A percentile compares a stretch with the other conserved stretches of the same genome.
phyloP scores from a whole-genome alignment of 30 jellyfish, hydroid and myxozoan species.

The Aurelia aurita region DNA sequence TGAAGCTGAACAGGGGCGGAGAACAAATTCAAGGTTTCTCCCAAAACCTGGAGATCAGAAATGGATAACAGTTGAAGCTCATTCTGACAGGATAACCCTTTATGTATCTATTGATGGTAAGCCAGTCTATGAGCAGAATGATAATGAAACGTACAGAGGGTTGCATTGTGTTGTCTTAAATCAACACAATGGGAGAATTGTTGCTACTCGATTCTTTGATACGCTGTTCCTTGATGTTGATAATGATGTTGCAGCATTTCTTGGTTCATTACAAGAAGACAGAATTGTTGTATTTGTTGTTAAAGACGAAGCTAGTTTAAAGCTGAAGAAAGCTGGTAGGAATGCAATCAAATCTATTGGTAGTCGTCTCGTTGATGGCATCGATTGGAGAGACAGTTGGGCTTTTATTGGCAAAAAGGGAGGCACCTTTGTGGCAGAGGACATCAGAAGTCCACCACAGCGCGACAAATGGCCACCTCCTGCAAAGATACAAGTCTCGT shows the following conservation, averaged over 20 bases:
- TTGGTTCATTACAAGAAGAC: slow-evolving; percentile 76
- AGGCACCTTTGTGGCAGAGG: too few relatives aligned
- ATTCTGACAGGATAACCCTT: not conserved
- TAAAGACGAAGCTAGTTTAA: slow-evolving; percentile 37
- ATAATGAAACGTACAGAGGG: slow-evolving; percentile 61
- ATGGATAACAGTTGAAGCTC: not conserved
- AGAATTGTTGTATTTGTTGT: slow-evolving; percentile 65
- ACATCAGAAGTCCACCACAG: too few relatives aligned
- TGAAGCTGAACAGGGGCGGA: too few relatives aligned
- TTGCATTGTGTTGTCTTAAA: slow-evolving; percentile 71
- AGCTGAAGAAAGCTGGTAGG: not conserved
- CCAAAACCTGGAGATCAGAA: too few relatives aligned
- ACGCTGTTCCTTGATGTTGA: slow-evolving; percentile 60
- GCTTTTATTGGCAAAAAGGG: not conserved
- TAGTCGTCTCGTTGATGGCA: not conserved
- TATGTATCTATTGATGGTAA: not conserved
- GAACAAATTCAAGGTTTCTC: too few relatives aligned
- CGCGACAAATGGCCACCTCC: too few relatives aligned
- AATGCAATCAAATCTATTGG: not conserved
- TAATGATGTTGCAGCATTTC: slow-evolving; percentile 64
- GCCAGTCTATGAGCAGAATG: not conserved
- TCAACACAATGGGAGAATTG: slow-evolving; percentile 76
- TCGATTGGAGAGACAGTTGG: not conserved
- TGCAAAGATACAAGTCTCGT: too few relatives aligned
- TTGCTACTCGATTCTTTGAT: slow-evolving; percentile 80